Base-by-base conservation (phyloP, 2,797 vertebrate species). In the Sorex maritimensis region DNA sequence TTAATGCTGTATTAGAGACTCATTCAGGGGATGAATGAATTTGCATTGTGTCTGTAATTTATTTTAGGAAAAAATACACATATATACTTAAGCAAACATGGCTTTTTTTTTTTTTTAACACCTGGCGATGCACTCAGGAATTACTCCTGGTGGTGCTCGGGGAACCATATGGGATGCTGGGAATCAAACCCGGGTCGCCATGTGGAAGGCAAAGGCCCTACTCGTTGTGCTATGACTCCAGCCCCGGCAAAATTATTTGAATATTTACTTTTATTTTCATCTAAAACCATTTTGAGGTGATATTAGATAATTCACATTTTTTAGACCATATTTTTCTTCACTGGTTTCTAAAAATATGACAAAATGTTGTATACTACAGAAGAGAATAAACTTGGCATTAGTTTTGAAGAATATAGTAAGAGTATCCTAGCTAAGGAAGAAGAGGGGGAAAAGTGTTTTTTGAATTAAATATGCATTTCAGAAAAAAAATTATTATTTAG, bases 21-120 rank as follows among this genome's bases (percentile, higher is more conserved):
- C 14, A 63, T 92, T 83, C 17, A 81, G 41, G 15, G 74, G 52
- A 24, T 44, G 30, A 13, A 9, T 88, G 38, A 79, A 89, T 19
- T 94, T 28, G 26, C n/a, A 44, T 86, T 96, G 9, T 91, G 63
- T 88, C 81, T 95, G 19, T 17, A 88, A 28, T n/a, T 85, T 81
- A 21, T 81, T 81, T 85, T 81, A 79, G 55, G 61, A 94, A 61
- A 93, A 83, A 89, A 69, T 78, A 84, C 23, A 67, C 26, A 26
- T 3, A 61, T 2, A 55, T 46, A 81, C 8, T 13, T 90, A 78
- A 73, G 21, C 8, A 88, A 81, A 88, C 73, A 79, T 41, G 49
- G 41, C 41, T 44, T 44, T 44, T 5, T 44, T 44, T 44, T 44
- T 5, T 44, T 44, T 44, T 44, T 44, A 1, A 44, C 7, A 44